Base-by-base conservation (phyloP, 2,113 vertebrate genomes). In the Catharus bicknelli region DNA sequence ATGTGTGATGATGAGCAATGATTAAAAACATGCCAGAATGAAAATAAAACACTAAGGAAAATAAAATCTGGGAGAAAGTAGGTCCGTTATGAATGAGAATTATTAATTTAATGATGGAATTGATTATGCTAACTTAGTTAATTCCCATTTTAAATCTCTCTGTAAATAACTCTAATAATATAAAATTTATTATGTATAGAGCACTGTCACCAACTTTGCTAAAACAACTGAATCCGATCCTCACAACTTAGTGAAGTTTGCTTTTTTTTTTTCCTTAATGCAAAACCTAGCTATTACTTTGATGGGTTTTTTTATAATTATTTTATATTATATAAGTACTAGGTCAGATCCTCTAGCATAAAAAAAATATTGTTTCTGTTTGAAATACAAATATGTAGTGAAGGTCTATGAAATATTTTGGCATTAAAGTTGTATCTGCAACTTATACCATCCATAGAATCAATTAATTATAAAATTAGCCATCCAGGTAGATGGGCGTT, bases 21-120 rank as follows among this genome's bases (percentile, higher is more conserved):
- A 87, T 63, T 85, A 54, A 83, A 93, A 83, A 18, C 54, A 91
- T 80, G 14, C 3, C 20, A 80, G 29, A 78, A 82, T 84, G 27
- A 90, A 93, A 90, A 80, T 17, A 58, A 86, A 91, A 76, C 12
- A 75, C 8, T 25, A 54, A 82, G 67, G 5, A 76, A 93, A 93
- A 77, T 11, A 76, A 55, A 86, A 73, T 30, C 53, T 53, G 17
- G 64, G 83, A 95, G 92, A 95, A 95, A 86, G 90, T 45, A 95
- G 92, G 92, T 92, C 88, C 92, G 74, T 77, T 91, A 62, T 74
- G 64, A 86, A 93, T 83, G 82, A 73, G 45, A 93, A 79, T 87
- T 38, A 76, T 38, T 95, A 87, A 80, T 80, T 86, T 87, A 73
- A 85, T 43, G 36, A 82, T 90, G 32, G 59, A 88, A 57, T 42